Percentiles rank a stretch among this genome's conserved stretches.
Evolutionary conservation across 1,140 invertebrate species (phyloP).

Genomic region (Drosophila novamexicana): DNA sequence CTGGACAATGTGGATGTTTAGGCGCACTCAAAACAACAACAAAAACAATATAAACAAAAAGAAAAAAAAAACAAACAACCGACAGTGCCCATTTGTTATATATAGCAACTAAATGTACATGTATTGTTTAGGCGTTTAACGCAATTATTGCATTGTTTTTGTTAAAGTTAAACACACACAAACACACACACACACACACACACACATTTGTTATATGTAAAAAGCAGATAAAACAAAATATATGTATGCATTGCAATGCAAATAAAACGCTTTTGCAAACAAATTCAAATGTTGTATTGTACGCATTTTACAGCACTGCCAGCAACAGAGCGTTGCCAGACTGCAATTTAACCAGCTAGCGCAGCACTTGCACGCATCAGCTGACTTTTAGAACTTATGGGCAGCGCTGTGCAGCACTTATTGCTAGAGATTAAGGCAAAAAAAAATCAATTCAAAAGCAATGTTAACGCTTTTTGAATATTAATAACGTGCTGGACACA

Average conservation of each 20-base stretch:
- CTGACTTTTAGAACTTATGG: not conserved
- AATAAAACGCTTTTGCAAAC: conserved; percentile 43
- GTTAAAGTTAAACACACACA: conserved; percentile 25
- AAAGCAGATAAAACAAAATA: not conserved
- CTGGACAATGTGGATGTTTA: conserved; percentile 71
- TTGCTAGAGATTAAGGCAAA: conserved; percentile 8
- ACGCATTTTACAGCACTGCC: conserved; percentile 5
- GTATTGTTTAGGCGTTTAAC: conserved; percentile 37
- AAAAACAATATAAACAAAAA: not conserved
- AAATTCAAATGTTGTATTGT: conserved; percentile 7
- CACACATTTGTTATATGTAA: conserved; percentile 46
- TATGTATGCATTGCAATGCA: conserved; percentile 14
- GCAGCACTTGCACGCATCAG: not conserved
- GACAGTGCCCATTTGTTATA: conserved; percentile 69
- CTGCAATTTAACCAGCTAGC: not conserved
- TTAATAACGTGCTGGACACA: conserved; percentile 12
- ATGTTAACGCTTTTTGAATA: conserved; percentile 15
- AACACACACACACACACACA: conserved; percentile 27
- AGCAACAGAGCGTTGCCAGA: conserved; percentile 3
- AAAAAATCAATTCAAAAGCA: not conserved
- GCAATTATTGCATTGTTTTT: conserved; percentile 38
- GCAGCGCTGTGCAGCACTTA: conserved; percentile 11
- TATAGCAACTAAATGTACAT: conserved; percentile 41
- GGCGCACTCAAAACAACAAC: not conserved
- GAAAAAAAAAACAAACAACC: conserved; percentile 43